phyloP scores from a whole-genome alignment of 1,140 invertebrate species.

The Teleopsis dalmanni region DNA sequence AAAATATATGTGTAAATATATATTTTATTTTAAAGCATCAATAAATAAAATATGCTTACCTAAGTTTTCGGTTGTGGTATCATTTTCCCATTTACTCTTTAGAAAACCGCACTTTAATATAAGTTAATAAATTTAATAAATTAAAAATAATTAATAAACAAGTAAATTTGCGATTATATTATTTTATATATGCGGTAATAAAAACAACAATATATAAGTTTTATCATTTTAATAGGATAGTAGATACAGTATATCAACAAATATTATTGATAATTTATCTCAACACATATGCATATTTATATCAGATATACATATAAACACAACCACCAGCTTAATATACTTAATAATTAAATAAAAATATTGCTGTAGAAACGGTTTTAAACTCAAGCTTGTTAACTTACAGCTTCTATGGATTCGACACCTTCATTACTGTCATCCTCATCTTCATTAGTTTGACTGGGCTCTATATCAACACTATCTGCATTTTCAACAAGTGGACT shows the following conservation, averaged over 20 bases:
- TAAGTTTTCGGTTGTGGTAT: slow-evolving; percentile 33
- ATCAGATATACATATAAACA: too few relatives aligned
- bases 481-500: slow-evolving; percentile 5
- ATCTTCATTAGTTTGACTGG: slow-evolving; percentile 18
- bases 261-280: not conserved
- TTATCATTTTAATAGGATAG: not conserved
- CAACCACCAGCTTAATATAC: too few relatives aligned
- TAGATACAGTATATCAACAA: not conserved
- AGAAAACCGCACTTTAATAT: slow-evolving; percentile 30
- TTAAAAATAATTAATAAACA: too few relatives aligned
- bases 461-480: slow-evolving; percentile 2
- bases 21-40: not conserved
- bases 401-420: slow-evolving; percentile 6
- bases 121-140: slow-evolving; percentile 3
- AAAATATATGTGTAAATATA: slow-evolving; percentile 1
- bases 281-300: not conserved
- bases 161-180: too few relatives aligned
- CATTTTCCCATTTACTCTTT: slow-evolving; percentile 43
- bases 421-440: slow-evolving; percentile 13
- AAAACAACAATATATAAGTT: not conserved
- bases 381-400: slow-evolving; percentile 7
- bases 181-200: too few relatives aligned
- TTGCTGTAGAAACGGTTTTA: not conserved
- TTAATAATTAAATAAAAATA: not conserved
- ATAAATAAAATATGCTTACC: slow-evolving; percentile 21